These are phyloP conservation scores for Paramuricea clavata DNA, from an alignment of 92 coral and sea anemone species.

Conservation along the genomic window DNA sequence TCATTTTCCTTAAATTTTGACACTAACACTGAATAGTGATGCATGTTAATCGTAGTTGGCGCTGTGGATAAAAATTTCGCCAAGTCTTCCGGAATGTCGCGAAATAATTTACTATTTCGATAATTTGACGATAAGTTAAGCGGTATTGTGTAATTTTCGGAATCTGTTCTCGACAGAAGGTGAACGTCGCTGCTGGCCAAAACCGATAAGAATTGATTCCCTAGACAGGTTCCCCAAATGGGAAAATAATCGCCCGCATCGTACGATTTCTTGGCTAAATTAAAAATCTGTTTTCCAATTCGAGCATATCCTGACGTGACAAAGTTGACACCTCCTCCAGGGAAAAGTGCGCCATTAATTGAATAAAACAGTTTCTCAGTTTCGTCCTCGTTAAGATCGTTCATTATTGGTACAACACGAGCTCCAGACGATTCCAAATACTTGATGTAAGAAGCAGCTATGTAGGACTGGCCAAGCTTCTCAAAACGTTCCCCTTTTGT, in stretches of 20 bases:
- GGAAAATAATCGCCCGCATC: slow-evolving; percentile 90
- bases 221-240: slow-evolving; percentile 97
- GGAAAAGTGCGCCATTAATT: slow-evolving; percentile 90
- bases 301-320: slow-evolving; percentile 73
- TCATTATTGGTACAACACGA: slow-evolving; percentile 69
- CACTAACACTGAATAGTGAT: slow-evolving; percentile 60
- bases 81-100: slow-evolving; percentile 60
- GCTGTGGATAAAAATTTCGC: slow-evolving; percentile 54
- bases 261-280: slow-evolving; percentile 83
- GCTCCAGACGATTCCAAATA: slow-evolving; percentile 69
- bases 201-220: slow-evolving; percentile 80
- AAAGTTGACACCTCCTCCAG: slow-evolving; percentile 86
- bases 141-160: slow-evolving; percentile 80
- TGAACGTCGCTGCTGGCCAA: slow-evolving; percentile 74
- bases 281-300: slow-evolving; percentile 73
- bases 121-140: slow-evolving; percentile 81
- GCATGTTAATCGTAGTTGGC: slow-evolving; percentile 80
- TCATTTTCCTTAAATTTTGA: slow-evolving; percentile 65
- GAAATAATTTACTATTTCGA: slow-evolving; percentile 71
- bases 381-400: slow-evolving; percentile 76
- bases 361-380: slow-evolving; percentile 75
- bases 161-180: slow-evolving; percentile 67
- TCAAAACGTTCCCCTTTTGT: slow-evolving; percentile 25
- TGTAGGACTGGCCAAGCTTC: slow-evolving; percentile 54
- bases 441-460: slow-evolving; percentile 70